A percentile compares a stretch with the other conserved stretches of the same genome.
These are phyloP conservation scores for Endomychus coccineus DNA, from an alignment of 2,888 invertebrate genomes.

Conservation along the genomic window DNA sequence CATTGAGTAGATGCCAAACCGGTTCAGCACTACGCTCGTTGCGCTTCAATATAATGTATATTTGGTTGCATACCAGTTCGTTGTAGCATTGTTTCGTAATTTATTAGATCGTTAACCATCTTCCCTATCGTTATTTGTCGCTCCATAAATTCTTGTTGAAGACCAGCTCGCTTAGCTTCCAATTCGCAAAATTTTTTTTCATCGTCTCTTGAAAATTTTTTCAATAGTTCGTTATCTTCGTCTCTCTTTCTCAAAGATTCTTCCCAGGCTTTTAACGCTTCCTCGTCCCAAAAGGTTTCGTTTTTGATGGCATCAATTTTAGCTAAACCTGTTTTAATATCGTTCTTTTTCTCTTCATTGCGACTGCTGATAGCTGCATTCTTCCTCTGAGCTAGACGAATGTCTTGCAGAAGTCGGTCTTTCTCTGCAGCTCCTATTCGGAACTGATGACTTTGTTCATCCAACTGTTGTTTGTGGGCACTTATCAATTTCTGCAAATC, in stretches of 20 bases:
- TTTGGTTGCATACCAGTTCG: constrained; percentile 37
- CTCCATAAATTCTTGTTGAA: constrained; percentile 45
- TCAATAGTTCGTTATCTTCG: constrained; percentile 62
- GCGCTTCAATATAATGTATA: no score
- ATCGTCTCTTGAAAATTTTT: constrained; percentile 65
- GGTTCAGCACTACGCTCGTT: no score
- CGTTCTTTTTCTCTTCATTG: constrained; percentile 44
- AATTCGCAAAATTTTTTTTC: constrained; percentile 56
- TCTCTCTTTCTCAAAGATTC: constrained; percentile 61
- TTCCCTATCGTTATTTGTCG: constrained; percentile 44
- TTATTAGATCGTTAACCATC: constrained; percentile 47
- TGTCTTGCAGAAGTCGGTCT: constrained; percentile 44
- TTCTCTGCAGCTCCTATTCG: constrained; percentile 41
- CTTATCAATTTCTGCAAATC: constrained; percentile 53
- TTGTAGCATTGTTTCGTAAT: constrained; percentile 47
- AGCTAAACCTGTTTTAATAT: constrained; percentile 49
- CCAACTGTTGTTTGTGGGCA: constrained; percentile 61
- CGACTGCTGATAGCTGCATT: constrained; percentile 43
- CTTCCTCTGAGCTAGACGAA: constrained; percentile 46
- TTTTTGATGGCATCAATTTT: constrained; percentile 58
- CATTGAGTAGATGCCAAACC: no score
- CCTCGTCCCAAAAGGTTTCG: constrained; percentile 61
- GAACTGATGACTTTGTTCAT: constrained; percentile 55
- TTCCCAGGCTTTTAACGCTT: constrained; percentile 63
- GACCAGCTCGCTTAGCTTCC: constrained; percentile 49